Percentiles rank a stretch among this genome's conserved stretches.
Evolutionary conservation across 2,888 invertebrate genomes (phyloP).

Genomic region (Caenorhabditis virilis): DNA sequence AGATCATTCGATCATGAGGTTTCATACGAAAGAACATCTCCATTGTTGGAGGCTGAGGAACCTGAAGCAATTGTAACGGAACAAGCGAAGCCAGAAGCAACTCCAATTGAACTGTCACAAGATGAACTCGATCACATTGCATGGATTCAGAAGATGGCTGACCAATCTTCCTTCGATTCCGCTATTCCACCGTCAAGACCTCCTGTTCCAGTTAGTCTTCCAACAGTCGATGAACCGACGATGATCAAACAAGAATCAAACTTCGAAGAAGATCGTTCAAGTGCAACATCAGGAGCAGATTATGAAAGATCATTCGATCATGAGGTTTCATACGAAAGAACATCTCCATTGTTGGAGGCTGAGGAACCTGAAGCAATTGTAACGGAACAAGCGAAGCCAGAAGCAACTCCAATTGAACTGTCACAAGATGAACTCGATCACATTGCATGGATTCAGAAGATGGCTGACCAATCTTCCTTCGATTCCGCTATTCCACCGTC

Average conservation of each 20-base stretch:
- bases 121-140: constrained; percentile 56
- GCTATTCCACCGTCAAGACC: not conserved
- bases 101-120: constrained; percentile 32
- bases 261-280: constrained; percentile 6
- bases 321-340: constrained; percentile 8
- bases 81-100: not conserved
- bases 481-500: not conserved
- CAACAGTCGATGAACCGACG: constrained; percentile 1
- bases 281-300: constrained; percentile 7
- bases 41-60: constrained; percentile 4
- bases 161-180: constrained; percentile 26
- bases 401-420: not conserved
- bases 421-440: constrained; percentile 14
- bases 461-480: constrained; percentile 6
- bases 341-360: constrained; percentile 20
- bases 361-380: constrained; percentile 4
- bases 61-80: too few species aligned
- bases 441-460: constrained; percentile 6
- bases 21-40: constrained; percentile 11
- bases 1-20: constrained; percentile 10
- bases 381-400: constrained; percentile 2
- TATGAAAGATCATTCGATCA: constrained; percentile 6
- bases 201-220: constrained; percentile 5
- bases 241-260: not conserved
- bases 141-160: constrained; percentile 19